These are phyloP conservation scores for Phoeniculus purpureus DNA, from an alignment of 2,797 vertebrate genomes.

Conservation along the genomic window DNA sequence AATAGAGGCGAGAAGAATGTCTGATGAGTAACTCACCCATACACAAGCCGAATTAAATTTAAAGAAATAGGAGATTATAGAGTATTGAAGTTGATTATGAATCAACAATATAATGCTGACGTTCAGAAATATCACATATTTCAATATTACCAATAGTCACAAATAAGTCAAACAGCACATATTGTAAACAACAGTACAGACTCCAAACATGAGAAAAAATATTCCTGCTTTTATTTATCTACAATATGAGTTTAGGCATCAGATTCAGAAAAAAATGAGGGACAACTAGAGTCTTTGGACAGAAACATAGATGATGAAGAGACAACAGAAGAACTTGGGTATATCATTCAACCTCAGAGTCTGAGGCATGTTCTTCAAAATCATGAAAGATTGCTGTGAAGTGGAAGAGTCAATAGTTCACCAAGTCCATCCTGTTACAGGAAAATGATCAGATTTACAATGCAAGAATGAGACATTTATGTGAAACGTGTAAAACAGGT, in stretches of 20 bases:
- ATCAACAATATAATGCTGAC: background rate
- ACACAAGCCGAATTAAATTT: background rate
- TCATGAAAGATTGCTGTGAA: background rate
- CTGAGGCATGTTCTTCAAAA: background rate
- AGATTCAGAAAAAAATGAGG: background rate
- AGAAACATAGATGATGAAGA: background rate
- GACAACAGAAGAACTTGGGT: background rate
- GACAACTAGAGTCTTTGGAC: background rate
- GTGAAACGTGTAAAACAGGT: background rate
- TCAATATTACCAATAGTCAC: no score
- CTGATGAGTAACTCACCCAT: background rate
- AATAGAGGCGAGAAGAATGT: background rate
- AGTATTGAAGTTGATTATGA: background rate
- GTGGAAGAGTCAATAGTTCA: background rate
- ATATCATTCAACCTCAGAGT: background rate
- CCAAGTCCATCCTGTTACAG: background rate
- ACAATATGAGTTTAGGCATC: background rate
- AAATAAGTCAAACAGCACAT: background rate
- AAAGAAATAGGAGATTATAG: background rate
- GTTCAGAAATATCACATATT: no score
- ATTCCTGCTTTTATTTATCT: background rate
- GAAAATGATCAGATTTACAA: background rate
- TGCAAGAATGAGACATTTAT: background rate
- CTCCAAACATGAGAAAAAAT: background rate
- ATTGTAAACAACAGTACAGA: background rate